A percentile compares a stretch with the other conserved stretches of the same genome.
Conservation (phyloP, 2,888 invertebrate species). For the Phortica okadai region DNA sequence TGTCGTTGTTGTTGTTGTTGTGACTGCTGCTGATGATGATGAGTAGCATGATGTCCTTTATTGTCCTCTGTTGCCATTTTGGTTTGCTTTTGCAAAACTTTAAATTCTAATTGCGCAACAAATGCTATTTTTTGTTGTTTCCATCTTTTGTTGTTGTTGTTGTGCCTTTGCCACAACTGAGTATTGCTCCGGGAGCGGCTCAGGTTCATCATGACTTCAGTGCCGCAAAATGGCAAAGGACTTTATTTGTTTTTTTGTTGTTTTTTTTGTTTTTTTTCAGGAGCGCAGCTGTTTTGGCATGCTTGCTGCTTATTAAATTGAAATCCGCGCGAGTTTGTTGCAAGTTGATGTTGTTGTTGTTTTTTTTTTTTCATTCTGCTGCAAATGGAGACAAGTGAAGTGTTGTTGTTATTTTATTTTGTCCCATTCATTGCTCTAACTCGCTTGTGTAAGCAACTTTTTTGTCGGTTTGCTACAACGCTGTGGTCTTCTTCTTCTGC, state of each 20-base stretch:
- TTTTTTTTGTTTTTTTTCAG: not conserved
- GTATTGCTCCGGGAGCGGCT: not conserved
- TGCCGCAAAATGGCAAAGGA: conserved; percentile 28
- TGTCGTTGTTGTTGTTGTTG: not conserved
- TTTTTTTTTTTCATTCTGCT: conserved; percentile 48
- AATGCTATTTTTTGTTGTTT: not conserved
- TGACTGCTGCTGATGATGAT: not conserved
- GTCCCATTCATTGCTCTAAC: conserved; percentile 33
- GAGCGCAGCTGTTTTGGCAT: conserved; percentile 64
- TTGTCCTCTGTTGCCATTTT: not conserved
- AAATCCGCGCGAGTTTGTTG: conserved; percentile 63
- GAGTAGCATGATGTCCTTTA: not conserved
- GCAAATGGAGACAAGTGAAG: no score
- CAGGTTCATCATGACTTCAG: conserved; percentile 23
- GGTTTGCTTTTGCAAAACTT: not conserved
- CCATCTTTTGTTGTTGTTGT: not conserved
- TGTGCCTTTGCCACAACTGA: not conserved
- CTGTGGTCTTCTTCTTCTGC: no score
- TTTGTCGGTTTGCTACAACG: no score
- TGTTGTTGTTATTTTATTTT: conserved; percentile 22
- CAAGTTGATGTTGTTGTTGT: conserved; percentile 50
- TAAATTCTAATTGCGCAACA: conserved; percentile 2
- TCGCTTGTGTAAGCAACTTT: no score
- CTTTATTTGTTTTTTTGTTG: not conserved
- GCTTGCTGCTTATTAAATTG: conserved; percentile 71